Conservation (phyloP, 2,113 vertebrate genomes). For the Struthio camelus region DNA sequence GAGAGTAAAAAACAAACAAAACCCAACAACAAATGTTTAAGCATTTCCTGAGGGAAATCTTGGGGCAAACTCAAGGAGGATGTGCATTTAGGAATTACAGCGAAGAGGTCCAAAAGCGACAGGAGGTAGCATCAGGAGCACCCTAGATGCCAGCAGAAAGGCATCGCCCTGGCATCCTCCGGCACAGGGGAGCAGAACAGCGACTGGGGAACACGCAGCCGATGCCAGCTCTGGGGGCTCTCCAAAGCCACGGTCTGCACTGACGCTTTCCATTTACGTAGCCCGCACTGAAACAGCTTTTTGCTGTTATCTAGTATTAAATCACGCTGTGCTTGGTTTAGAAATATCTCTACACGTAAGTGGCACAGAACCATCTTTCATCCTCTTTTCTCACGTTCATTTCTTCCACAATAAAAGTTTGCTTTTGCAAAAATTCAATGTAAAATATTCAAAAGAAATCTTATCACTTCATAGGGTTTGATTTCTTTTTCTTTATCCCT, state of each 20-base stretch:
- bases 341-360: neutral
- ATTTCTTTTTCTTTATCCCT: too few relatives aligned
- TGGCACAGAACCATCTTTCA: neutral
- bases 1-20: neutral
- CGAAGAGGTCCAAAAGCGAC: neutral
- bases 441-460: neutral
- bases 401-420: neutral
- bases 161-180: too few relatives aligned
- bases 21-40: neutral
- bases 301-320: neutral
- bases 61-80: rapidly evolving
- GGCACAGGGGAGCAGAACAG: rapidly evolving
- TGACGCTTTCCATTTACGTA: neutral
- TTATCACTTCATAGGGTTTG: neutral
- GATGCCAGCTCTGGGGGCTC: too few relatives aligned
- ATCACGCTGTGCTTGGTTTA: neutral
- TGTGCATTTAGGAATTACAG: neutral
- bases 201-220: neutral
- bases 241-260: too few relatives aligned
- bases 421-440: neutral
- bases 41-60: neutral
- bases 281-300: neutral
- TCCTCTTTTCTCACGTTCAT: neutral
- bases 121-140: neutral
- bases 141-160: neutral